These are phyloP conservation scores for Cyanoderma ruficeps DNA, from an alignment of 2,113 vertebrate species.

Conservation along the genomic window DNA sequence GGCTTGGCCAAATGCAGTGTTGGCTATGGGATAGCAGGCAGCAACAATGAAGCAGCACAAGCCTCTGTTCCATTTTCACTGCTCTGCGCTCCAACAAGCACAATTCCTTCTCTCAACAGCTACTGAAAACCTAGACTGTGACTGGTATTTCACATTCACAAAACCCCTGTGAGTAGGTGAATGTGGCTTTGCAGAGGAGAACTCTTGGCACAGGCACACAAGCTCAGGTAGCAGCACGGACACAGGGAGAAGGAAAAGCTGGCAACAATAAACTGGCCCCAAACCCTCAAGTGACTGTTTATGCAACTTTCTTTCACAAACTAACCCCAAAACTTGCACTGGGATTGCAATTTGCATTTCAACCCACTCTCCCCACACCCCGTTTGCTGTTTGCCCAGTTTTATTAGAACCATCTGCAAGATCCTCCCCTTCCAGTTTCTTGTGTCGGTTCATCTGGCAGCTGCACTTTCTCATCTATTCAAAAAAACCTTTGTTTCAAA, in stretches of 20 bases:
- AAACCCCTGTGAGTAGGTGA: background rate
- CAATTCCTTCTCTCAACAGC: background rate
- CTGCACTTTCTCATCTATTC: constrained; percentile 30
- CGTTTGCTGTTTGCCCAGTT: background rate
- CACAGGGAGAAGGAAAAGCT: background rate
- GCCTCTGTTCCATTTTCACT: background rate
- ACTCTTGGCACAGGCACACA: background rate
- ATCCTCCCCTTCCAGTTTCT: constrained; percentile 22
- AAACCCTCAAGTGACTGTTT: background rate
- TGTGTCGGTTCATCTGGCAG: constrained; percentile 22
- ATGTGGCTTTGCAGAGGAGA: background rate
- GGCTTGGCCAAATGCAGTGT: background rate
- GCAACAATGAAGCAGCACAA: background rate
- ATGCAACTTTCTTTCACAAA: background rate
- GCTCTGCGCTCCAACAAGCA: background rate
- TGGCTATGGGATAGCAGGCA: background rate
- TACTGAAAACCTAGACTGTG: background rate
- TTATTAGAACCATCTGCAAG: constrained; percentile 57
- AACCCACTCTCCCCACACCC: background rate
- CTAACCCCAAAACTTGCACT: background rate
- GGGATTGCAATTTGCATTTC: background rate
- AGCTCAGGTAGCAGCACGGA: background rate
- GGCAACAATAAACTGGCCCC: background rate
- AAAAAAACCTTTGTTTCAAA: constrained; percentile 40
- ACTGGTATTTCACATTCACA: background rate